Percentiles rank a stretch among this genome's conserved stretches.
Evolutionary conservation across 2,797 vertebrate species (phyloP).

Genomic region (Xenentodon cancila): DNA sequence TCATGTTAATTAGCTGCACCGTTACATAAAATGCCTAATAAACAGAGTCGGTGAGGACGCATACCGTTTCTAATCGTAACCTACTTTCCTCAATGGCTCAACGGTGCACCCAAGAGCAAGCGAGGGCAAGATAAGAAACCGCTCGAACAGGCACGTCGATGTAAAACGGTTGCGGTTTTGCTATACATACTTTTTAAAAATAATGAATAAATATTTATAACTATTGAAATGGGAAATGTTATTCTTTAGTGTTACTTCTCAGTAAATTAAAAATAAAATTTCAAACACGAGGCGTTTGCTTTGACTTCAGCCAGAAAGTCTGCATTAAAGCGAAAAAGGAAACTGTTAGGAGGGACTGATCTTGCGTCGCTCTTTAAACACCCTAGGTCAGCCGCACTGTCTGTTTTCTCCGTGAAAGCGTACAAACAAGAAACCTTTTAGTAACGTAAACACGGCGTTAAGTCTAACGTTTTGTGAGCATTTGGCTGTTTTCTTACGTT

Average conservation of each 20-base stretch:
- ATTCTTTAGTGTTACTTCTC: no score
- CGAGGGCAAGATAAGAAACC: constrained; percentile 28
- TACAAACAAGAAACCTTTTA: not conserved
- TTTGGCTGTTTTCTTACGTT: not conserved
- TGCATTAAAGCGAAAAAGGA: constrained; percentile 42
- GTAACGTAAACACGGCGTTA: not conserved
- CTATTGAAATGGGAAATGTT: no score
- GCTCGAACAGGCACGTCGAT: no score
- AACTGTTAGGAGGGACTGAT: not conserved
- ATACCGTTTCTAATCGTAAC: constrained; percentile 43
- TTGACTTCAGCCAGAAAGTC: not conserved
- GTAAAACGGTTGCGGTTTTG: no score
- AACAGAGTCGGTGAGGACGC: constrained; percentile 12
- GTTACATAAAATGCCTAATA: constrained; percentile 8
- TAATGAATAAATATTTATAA: no score
- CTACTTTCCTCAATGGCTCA: constrained; percentile 35
- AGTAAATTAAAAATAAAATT: no score
- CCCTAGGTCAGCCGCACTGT: not conserved
- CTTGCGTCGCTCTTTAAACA: constrained; percentile 7
- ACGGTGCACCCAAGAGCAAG: not conserved
- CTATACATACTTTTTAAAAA: no score
- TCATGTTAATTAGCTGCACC: not conserved
- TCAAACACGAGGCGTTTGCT: no score
- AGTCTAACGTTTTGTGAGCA: not conserved
- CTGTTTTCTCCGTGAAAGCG: not conserved